Evolutionary conservation across 2,888 invertebrate species (phyloP).

Genomic region (Himalopsyche anomala): DNA sequence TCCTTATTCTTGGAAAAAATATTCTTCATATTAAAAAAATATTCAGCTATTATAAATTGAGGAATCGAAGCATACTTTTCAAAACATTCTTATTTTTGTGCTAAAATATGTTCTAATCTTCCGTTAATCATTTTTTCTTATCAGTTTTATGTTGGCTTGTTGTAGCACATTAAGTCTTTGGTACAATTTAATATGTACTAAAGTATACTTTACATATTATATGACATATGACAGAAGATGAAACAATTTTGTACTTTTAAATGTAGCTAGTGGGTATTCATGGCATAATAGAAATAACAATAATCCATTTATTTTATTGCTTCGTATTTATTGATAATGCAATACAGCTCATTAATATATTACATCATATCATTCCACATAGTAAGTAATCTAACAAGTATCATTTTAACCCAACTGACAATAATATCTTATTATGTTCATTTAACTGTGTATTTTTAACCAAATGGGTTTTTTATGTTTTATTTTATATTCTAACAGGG

Average conservation of each 20-base stretch:
- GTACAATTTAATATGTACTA: slow-evolving; percentile 27
- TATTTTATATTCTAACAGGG: slow-evolving; percentile 20
- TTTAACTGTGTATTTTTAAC: slow-evolving; percentile 28
- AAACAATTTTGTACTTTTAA: neutral
- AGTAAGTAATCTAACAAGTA: slow-evolving; percentile 6
- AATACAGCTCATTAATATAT: slow-evolving; percentile 50
- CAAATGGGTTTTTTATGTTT: slow-evolving; percentile 28
- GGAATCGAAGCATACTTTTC: neutral
- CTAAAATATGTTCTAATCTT: neutral
- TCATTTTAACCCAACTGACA: slow-evolving; percentile 37
- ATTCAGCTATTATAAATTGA: no score
- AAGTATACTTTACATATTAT: slow-evolving; percentile 8
- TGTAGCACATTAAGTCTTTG: slow-evolving; percentile 42
- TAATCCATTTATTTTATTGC: slow-evolving; percentile 47
- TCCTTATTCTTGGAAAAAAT: no score
- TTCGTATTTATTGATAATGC: slow-evolving; percentile 39
- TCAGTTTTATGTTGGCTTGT: slow-evolving; percentile 37
- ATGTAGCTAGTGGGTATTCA: slow-evolving; percentile 62
- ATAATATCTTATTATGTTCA: neutral
- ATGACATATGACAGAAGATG: neutral
- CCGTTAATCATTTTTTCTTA: slow-evolving; percentile 43
- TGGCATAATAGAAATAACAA: slow-evolving; percentile 64
- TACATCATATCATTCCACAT: slow-evolving; percentile 35
- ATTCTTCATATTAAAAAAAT: no score
- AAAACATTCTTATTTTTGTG: neutral